phyloP scores from a whole-genome alignment of 2,113 vertebrate species.

The Corvus moneduloides region DNA sequence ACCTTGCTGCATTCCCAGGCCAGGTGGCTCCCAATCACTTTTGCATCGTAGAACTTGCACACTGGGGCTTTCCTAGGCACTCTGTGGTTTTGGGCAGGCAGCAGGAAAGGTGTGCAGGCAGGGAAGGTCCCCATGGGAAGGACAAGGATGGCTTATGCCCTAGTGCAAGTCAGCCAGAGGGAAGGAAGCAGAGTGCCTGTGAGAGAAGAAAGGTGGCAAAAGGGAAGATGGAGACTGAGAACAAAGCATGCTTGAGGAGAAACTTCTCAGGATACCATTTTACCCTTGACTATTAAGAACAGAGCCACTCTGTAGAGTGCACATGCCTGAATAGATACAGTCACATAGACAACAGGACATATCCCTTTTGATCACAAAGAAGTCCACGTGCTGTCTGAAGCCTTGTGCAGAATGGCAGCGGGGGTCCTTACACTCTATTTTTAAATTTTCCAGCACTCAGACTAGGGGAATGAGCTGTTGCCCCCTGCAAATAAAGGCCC shows the following conservation, averaged over 20 bases:
- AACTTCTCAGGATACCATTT: not conserved
- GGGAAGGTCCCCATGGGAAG: not conserved
- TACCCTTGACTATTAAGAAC: not conserved
- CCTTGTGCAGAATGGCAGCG: not conserved
- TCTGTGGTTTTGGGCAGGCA: not conserved
- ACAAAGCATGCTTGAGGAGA: not conserved
- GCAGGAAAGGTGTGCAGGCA: not conserved
- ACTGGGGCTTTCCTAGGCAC: not conserved
- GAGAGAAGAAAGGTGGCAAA: not conserved
- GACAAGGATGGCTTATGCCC: not conserved
- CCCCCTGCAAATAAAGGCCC: not conserved
- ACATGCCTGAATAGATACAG: not conserved
- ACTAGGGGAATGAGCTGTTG: not conserved
- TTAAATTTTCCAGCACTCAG: not conserved
- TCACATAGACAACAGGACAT: not conserved
- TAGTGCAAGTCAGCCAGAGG: not conserved
- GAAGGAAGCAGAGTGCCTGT: not conserved
- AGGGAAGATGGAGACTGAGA: not conserved
- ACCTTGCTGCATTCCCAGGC: not conserved
- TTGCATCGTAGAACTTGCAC: not conserved
- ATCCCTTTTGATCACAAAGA: not conserved
- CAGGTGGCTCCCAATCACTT: not conserved
- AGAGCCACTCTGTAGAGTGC: not conserved
- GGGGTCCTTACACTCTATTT: not conserved
- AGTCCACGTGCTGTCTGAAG: not conserved